Evolutionary conservation across 1,140 invertebrate species (phyloP), one percentile per base, ranked within the genome.

Genomic region (Hyles euphorbiae): DNA sequence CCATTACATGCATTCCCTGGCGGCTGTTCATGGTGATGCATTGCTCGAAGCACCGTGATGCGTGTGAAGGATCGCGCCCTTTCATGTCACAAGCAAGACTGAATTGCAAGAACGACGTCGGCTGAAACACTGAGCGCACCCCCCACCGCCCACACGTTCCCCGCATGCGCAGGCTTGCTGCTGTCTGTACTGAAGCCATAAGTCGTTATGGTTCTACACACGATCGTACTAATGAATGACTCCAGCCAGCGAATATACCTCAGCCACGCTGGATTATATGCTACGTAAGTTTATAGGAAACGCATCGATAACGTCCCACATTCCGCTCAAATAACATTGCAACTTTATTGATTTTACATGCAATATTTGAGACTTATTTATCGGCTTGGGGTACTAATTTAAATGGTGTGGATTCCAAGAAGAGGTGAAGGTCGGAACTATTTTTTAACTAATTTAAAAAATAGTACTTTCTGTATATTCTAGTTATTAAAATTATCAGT

Each of bases 81-180:
- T 81, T 88, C 86, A 88, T 87, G 86, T 86, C 86, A 88, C 85
- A 88, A 82, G 72, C 81, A 77, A 88, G 85, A 88, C 85, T 88
- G 76, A 83, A 78, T 69, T 68, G 67, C 50, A 56, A 59, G 69
- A 76, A 51, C 56, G 56, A 53, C 64, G 70, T 63, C 70, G 81
- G 78, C 78, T 84, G 81, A 84, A 87, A 80, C 72, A 74, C 70
- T 72, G 72, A 81, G 74, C 68, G 69, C 61, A 66, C 71, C 53
- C 67, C 56, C 55, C 68, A 53, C 65, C 63, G 58, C 59, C 59
- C 69, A 53, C 65, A 56, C 46, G 64, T 68, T 46, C 64, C 52
- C 61, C 81, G 78, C 81, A 79, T 83, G 83, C 81, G 80, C 80
- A 63, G 12, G 53, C 68, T 73, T 70, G 70, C 70, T 61, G n/a